Evolutionary conservation across 1,140 invertebrate genomes (phyloP).

Genomic region (Lerema accius): DNA sequence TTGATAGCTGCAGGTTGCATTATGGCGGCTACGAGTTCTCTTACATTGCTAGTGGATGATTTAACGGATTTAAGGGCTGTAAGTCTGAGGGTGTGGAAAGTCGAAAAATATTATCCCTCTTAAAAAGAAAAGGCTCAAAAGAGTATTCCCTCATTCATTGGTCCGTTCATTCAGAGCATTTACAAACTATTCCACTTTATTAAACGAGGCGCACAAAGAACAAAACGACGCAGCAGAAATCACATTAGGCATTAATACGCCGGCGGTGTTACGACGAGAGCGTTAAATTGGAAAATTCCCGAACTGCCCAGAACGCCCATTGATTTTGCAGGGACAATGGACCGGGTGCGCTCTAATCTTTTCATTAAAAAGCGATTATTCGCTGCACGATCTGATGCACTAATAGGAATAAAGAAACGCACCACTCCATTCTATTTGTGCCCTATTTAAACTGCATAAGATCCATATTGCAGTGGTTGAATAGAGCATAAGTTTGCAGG

Average conservation of each 20-base stretch:
- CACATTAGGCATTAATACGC: constrained; percentile 39
- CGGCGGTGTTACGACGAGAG: constrained; percentile 47
- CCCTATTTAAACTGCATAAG: constrained; percentile 39
- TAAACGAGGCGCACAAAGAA: constrained; percentile 20
- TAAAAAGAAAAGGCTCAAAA: too few relatives aligned
- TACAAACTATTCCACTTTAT: constrained; percentile 31
- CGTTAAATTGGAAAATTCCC: constrained; percentile 74
- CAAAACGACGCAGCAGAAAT: constrained; percentile 29
- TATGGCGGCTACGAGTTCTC: too few relatives aligned
- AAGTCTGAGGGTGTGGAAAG: too few relatives aligned
- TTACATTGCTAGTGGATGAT: too few relatives aligned
- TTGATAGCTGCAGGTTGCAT: too few relatives aligned
- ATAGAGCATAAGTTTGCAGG: constrained; percentile 32
- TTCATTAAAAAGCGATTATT: constrained; percentile 82
- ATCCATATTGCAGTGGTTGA: constrained; percentile 31
- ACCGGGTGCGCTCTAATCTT: constrained; percentile 72
- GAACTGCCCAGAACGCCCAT: constrained; percentile 62
- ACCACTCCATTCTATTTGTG: constrained; percentile 24
- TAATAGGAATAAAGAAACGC: constrained; percentile 70
- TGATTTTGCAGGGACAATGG: constrained; percentile 68
- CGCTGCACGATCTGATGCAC: constrained; percentile 72
- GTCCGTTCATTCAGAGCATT: neutral
- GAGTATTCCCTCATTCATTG: too few relatives aligned
- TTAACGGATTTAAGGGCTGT: too few relatives aligned
- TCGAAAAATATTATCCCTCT: too few relatives aligned